phyloP scores from a whole-genome alignment of 1,140 invertebrate species.

The Drosophila varians region DNA sequence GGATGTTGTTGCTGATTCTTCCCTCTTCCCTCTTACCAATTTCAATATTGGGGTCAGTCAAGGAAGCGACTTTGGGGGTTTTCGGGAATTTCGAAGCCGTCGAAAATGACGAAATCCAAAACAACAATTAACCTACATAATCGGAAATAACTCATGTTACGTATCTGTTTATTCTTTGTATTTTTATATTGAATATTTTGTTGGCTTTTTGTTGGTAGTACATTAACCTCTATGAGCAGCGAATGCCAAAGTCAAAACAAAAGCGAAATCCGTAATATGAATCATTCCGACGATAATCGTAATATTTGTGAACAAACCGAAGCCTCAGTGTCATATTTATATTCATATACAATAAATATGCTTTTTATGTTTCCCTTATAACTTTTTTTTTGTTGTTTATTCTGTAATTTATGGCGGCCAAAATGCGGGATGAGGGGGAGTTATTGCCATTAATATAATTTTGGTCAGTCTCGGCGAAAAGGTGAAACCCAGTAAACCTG shows the following conservation, averaged over 20 bases:
- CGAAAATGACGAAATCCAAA: neutral
- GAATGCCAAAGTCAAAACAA: conserved; percentile 70
- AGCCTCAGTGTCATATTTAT: conserved; percentile 51
- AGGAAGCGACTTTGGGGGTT: conserved; percentile 5
- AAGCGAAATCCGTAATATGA: conserved; percentile 70
- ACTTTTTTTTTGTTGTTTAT: conserved; percentile 22
- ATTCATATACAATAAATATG: conserved; percentile 29
- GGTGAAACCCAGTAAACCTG: conserved; percentile 37
- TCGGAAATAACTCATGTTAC: conserved; percentile 48
- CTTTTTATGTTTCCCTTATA: conserved; percentile 18
- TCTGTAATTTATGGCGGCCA: conserved; percentile 60
- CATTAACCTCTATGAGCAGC: conserved; percentile 58
- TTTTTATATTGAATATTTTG: neutral
- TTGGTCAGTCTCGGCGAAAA: conserved; percentile 20
- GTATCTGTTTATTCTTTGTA: conserved; percentile 30
- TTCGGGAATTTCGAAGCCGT: conserved; percentile 13
- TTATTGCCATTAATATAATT: conserved; percentile 47
- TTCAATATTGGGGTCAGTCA: neutral
- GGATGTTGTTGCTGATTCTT: conserved; percentile 12
- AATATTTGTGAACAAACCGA: conserved; percentile 40
- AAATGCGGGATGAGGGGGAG: conserved; percentile 51
- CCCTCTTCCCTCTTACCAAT: neutral
- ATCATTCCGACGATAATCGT: conserved; percentile 61
- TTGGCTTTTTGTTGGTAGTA: conserved; percentile 34
- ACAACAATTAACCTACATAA: conserved; percentile 67